Evolutionary conservation across 2,113 vertebrate species (phyloP), one percentile per base, ranked within the genome.

Genomic region (Syrmaticus mikado): DNA sequence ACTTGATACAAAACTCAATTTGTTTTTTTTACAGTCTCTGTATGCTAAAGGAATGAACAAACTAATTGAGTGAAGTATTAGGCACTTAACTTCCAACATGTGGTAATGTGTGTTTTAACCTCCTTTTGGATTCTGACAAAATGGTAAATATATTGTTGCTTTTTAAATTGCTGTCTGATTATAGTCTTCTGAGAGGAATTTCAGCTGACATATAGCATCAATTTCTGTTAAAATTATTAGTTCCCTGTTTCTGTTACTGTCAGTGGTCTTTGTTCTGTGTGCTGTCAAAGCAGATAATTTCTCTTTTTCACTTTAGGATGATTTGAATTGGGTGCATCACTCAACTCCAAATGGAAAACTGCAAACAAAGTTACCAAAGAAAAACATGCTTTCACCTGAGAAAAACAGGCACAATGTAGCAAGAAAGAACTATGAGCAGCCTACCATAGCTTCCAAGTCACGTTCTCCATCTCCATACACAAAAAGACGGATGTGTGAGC

Each of bases 401-500:
- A 96, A 89, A 64, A 96, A 32, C 92, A 87, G 89, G 68, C 96
- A 88, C 24, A 90, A 79, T 67, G 9, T 27, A 38, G 95, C 95
- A 62, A 41, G 68, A 25, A 97, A 84, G 84, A 97, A 95, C 94
- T 99, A 99, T 40, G 97, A 98, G 93, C 98, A 97, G 96, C 98
- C 98, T 88, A 99, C 99, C 1, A 98, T 98, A 82, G 98, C 99
- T 57, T 99, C 99, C 57, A 97, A 96, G 94, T 97, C 98, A 9
- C 98, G 98, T 50, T 98, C 98, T 17, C 98, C 98, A 28, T 99
- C 99, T 17, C 99, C 99, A 4, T 99, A 99, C 97, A 99, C 99
- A 40, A 98, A 98, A 92, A 98, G 99, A 79, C 98, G 98, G 74
- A 99, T 99, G 99, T 99, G 99, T 95, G 98, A 99, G 96, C 98